Percentiles rank a stretch among this genome's conserved stretches.
These are phyloP conservation scores for Eupithecia centaureata DNA, from an alignment of 2,888 invertebrate species.

Conservation along the genomic window DNA sequence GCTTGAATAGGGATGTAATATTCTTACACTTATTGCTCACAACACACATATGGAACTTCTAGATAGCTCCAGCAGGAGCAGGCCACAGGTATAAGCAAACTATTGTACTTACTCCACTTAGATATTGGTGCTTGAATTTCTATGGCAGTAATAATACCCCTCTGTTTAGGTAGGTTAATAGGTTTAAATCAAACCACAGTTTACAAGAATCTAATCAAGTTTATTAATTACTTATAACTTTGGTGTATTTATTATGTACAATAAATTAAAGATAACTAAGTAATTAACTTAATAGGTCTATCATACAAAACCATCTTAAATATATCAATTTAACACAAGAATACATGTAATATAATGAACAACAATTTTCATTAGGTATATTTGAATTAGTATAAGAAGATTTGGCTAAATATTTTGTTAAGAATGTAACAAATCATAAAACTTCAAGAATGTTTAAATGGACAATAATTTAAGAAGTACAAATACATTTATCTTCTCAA, in stretches of 20 bases:
- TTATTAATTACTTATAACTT: constrained; percentile 82
- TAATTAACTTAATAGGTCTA: constrained; percentile 57
- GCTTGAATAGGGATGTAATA: no score
- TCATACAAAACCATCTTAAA: constrained; percentile 67
- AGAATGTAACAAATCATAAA: constrained; percentile 53
- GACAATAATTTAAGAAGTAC: constrained; percentile 17
- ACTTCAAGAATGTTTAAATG: constrained; percentile 29
- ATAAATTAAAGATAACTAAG: constrained; percentile 77
- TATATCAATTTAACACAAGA: constrained; percentile 51
- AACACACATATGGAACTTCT: no score
- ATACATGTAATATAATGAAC: constrained; percentile 40
- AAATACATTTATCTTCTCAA: constrained; percentile 18
- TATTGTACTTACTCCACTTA: no score
- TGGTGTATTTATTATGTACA: constrained; percentile 82
- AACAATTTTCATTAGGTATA: constrained; percentile 42
- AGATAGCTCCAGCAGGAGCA: no score
- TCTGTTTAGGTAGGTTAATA: neutral
- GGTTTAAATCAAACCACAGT: constrained; percentile 62
- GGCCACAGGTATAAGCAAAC: no score
- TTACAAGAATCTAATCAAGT: constrained; percentile 77
- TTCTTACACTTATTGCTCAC: no score
- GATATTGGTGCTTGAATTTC: no score
- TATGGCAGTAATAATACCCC: neutral
- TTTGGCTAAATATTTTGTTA: constrained; percentile 64
- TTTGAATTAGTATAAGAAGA: constrained; percentile 43